Conservation (phyloP, 2,888 invertebrate genomes). For the Anoplius nigerrimus region DNA sequence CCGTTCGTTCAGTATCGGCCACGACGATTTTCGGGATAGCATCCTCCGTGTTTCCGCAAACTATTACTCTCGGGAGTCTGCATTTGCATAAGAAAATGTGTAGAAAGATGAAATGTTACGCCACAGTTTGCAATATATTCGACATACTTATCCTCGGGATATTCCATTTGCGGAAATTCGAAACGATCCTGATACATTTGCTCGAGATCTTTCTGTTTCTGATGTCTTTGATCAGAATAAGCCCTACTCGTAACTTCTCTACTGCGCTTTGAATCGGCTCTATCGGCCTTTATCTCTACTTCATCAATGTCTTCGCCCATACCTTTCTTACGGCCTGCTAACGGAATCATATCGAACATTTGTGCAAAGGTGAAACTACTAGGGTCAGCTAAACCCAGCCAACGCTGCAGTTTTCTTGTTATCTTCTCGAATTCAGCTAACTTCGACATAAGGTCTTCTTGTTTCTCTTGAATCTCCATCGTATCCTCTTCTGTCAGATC, state of each 20-base stretch:
- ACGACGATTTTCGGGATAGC: slow-evolving; percentile 78
- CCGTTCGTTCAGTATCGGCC: slow-evolving; percentile 74
- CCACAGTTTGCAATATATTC: too few relatives aligned
- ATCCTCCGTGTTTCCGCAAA: slow-evolving; percentile 77
- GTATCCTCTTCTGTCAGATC: slow-evolving; percentile 79
- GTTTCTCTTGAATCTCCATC: slow-evolving; percentile 77
- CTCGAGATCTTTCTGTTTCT: background rate
- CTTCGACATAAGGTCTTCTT: slow-evolving; percentile 78
- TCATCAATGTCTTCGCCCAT: background rate
- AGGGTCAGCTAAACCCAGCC: slow-evolving; percentile 75
- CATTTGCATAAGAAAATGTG: background rate
- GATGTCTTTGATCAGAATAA: too few relatives aligned
- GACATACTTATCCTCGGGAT: slow-evolving; percentile 68
- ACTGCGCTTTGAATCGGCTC: too few relatives aligned
- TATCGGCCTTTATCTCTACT: too few relatives aligned
- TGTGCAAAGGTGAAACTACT: slow-evolving; percentile 64
- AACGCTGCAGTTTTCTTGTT: slow-evolving; percentile 78
- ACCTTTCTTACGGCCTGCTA: slow-evolving; percentile 29
- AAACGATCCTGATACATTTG: slow-evolving; percentile 49
- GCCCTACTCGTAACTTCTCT: too few relatives aligned
- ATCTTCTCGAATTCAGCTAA: slow-evolving; percentile 80
- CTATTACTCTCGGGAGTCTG: slow-evolving; percentile 76
- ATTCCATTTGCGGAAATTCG: slow-evolving; percentile 62
- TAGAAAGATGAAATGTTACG: background rate
- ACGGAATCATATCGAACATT: slow-evolving; percentile 61